Percentiles rank a stretch among this genome's conserved stretches.
Evolutionary conservation across 2,113 vertebrate genomes (phyloP).

Genomic region (Ciconia maguari): DNA sequence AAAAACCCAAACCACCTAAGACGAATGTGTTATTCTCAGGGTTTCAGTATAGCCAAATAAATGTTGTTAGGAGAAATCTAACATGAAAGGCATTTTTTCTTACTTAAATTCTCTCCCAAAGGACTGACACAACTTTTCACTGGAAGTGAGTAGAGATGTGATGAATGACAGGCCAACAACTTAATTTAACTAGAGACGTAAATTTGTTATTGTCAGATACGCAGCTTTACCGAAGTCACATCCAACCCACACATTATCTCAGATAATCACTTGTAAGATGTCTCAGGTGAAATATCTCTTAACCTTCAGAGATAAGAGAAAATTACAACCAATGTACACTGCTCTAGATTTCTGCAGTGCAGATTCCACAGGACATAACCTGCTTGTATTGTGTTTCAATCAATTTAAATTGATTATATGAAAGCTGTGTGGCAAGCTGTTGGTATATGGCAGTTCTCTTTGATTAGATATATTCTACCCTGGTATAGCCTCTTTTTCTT

Average conservation of each 20-base stretch:
- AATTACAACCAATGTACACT: background rate
- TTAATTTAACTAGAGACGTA: slow-evolving; percentile 7
- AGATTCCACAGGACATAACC: background rate
- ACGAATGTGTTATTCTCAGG: background rate
- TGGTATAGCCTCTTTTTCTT: background rate
- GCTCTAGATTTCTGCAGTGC: background rate
- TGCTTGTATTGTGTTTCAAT: background rate
- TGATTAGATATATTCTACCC: background rate
- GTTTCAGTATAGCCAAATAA: background rate
- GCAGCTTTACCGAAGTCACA: background rate
- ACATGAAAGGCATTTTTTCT: background rate
- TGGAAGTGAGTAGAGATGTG: background rate
- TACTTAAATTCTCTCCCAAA: background rate
- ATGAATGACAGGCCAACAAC: slow-evolving; percentile 28
- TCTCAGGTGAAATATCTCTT: slow-evolving; percentile 14
- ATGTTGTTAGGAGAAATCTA: background rate
- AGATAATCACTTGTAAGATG: background rate
- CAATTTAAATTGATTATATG: background rate
- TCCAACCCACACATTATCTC: background rate
- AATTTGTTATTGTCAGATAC: slow-evolving; percentile 20
- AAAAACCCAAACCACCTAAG: background rate
- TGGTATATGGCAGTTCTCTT: background rate
- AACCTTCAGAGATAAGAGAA: background rate
- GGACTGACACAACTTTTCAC: background rate
- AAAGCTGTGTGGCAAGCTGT: background rate